Evolutionary conservation across 35 echinoderm and acorn worm species (phyloP), one percentile per base, ranked within the genome.

Genomic region (Anneissia japonica): DNA sequence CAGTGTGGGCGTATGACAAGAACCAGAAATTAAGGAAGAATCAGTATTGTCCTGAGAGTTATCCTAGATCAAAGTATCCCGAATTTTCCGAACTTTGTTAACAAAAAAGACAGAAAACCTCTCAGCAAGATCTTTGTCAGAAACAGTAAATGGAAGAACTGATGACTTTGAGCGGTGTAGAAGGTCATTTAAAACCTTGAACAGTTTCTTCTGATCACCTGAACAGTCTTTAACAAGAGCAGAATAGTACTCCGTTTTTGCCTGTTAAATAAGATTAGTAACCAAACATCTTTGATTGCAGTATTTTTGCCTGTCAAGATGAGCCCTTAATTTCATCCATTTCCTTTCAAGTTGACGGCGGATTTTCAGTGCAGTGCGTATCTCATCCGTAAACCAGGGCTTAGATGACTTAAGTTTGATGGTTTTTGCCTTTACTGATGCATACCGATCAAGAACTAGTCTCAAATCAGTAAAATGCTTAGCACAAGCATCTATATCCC

Each of bases 231-330:
- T 35, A 36, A 88, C 46, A 30, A 56, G 3, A 3, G 38, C 5
- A 1, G 77, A 88, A 14, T 80, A 88, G 10, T 81, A 86, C 3
- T 26, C 16, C 10, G 35, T 72, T 29, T 74, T 84, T 33, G 83
- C 83, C 37, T 84, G 83, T 72, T 72, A n/a, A n/a, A n/a, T n/a
- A n/a, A n/a, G n/a, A n/a, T 38, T 16, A 78, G 14, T 33, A 3
- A 83, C 81, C 33, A 84, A 10, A 72, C 41, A 19, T 21, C 75
- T 73, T 14, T 87, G 85, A 7, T 87, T 78, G 40, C 74, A 79
- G 41, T 87, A 87, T 46, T 87, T 40, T 32, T 79, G 85, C n/a
- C 74, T 87, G 85, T 87, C 14, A 26, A 87, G 14, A 78, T 38
- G 37, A 30, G 1, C 74, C 40, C 38, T 33, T 21, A 43, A n/a